A percentile compares a stretch with the other conserved stretches of the same genome.
These are phyloP conservation scores for Scyliorhinus canicula DNA, from an alignment of 2,797 vertebrate species.

Conservation along the genomic window DNA sequence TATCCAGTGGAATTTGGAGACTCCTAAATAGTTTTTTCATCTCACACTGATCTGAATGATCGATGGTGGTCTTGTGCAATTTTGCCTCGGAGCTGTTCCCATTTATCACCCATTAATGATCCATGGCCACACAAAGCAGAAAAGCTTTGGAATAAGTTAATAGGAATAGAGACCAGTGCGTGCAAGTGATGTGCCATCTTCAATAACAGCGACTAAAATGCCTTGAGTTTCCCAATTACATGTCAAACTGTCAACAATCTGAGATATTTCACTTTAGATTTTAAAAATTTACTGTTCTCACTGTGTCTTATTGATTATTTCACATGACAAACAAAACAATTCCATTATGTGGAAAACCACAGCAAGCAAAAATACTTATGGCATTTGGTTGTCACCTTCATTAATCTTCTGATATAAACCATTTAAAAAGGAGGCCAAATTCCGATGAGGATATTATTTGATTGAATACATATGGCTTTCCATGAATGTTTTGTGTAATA, in stretches of 20 bases:
- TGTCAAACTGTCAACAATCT: neutral
- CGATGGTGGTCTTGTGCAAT: conserved; percentile 1
- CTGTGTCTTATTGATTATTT: neutral
- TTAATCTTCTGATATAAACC: neutral
- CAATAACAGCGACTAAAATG: neutral
- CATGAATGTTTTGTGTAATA: neutral
- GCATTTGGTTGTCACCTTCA: neutral
- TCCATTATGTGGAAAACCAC: neutral
- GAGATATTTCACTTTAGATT: neutral
- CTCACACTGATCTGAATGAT: neutral
- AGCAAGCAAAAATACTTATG: neutral
- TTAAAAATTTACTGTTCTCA: neutral
- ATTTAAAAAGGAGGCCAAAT: neutral
- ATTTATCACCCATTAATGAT: conserved; percentile 35
- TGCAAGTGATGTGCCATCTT: neutral
- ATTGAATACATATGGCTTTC: neutral
- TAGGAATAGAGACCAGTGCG: neutral
- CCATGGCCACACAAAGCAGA: neutral
- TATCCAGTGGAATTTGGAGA: neutral
- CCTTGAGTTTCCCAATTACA: neutral
- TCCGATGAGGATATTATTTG: neutral
- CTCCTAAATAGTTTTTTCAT: neutral
- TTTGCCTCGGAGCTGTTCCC: neutral
- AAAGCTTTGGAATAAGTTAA: conserved; percentile 7
- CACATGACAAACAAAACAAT: neutral